Percentiles rank a stretch among this genome's conserved stretches.
Evolutionary conservation across 2,797 vertebrate genomes (phyloP).

Genomic region (Gobionotothen gibberifrons): DNA sequence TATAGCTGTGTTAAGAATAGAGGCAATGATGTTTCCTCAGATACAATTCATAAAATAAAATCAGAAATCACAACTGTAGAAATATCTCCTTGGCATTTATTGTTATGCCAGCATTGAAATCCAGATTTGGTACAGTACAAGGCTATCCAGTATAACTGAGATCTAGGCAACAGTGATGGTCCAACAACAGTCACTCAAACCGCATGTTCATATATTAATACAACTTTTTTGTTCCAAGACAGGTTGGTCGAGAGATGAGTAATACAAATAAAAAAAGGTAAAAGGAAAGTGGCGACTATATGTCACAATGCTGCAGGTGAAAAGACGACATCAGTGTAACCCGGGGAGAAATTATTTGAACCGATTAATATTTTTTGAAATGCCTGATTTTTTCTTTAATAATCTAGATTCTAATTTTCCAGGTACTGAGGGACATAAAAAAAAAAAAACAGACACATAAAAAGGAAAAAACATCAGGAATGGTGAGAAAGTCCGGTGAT

Average conservation of each 20-base stretch:
- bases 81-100: constrained; percentile 91
- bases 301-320: constrained; percentile 70
- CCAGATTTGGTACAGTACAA: constrained; percentile 88
- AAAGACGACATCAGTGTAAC: constrained; percentile 1
- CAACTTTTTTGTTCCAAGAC: constrained; percentile 76
- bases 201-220: constrained; percentile 67
- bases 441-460: background rate
- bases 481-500: constrained; percentile 5
- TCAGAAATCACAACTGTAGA: constrained; percentile 74
- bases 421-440: constrained; percentile 17
- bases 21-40: background rate
- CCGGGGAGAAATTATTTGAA: constrained; percentile 24
- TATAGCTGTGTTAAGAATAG: constrained; percentile 37
- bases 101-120: constrained; percentile 89
- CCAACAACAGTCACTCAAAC: constrained; percentile 84
- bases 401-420: constrained; percentile 46
- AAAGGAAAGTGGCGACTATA: constrained; percentile 25
- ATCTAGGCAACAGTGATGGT: constrained; percentile 89
- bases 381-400: constrained; percentile 33
- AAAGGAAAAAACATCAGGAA: constrained; percentile 21
- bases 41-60: background rate
- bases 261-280: constrained; percentile 72
- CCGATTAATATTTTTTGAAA: constrained; percentile 12
- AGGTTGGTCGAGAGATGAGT: constrained; percentile 83
- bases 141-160: constrained; percentile 80